A percentile compares a stretch with the other conserved stretches of the same genome.
phyloP scores from a whole-genome alignment of 2,888 invertebrate species.

The Germaria angustata region DNA sequence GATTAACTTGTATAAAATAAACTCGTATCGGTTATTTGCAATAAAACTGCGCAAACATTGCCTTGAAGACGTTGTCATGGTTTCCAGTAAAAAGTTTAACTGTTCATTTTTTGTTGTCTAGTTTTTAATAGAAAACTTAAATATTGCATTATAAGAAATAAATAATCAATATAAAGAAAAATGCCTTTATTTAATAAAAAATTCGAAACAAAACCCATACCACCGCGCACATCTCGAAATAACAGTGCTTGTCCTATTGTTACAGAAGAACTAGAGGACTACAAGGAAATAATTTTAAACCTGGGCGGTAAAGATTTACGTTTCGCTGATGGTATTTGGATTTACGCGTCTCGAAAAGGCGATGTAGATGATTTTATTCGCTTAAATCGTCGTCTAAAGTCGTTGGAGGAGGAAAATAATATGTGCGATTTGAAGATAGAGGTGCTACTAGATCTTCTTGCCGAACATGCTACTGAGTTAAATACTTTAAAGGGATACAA shows the following conservation, averaged over 20 bases:
- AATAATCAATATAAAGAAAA: constrained; percentile 13
- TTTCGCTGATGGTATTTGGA: constrained; percentile 79
- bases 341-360: constrained; percentile 73
- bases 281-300: constrained; percentile 74
- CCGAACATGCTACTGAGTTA: constrained; percentile 76
- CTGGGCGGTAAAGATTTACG: constrained; percentile 77
- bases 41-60: neutral
- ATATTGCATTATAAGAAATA: neutral
- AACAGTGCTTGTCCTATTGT: constrained; percentile 76
- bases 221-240: constrained; percentile 73
- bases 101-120: neutral
- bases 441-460: constrained; percentile 77
- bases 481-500: constrained; percentile 72
- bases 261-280: constrained; percentile 77
- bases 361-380: constrained; percentile 75
- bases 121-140: neutral
- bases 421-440: constrained; percentile 78
- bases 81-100: neutral
- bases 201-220: constrained; percentile 77
- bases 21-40: neutral
- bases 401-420: constrained; percentile 78
- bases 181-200: constrained; percentile 80
- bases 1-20: neutral
- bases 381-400: constrained; percentile 75
- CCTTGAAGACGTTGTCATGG: constrained; percentile 38